These are phyloP conservation scores for Hystrix brachyura DNA, from an alignment of 2,113 vertebrate genomes.

Conservation along the genomic window DNA sequence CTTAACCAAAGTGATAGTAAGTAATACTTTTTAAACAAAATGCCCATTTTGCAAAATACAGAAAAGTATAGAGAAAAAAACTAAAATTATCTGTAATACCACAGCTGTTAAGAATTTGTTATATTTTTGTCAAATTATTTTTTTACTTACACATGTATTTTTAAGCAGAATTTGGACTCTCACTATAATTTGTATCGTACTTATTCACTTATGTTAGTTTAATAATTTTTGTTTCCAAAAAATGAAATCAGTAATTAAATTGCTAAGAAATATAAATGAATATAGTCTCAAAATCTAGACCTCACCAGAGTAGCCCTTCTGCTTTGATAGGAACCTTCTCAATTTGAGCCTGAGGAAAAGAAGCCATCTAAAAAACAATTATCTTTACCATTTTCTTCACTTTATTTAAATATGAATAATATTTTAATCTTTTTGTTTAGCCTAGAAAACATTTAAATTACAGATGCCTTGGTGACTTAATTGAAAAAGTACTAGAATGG, in stretches of 20 bases:
- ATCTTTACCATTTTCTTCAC: neutral
- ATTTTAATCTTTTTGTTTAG: neutral
- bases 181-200: neutral
- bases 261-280: conserved; percentile 7
- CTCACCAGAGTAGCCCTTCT: neutral
- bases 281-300: neutral
- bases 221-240: conserved; percentile 30
- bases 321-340: neutral
- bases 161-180: neutral
- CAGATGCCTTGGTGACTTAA: neutral
- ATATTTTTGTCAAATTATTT: neutral
- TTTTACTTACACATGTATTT: neutral
- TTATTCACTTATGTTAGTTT: neutral
- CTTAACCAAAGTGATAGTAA: neutral
- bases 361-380: neutral
- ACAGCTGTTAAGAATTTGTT: neutral
- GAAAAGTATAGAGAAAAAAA: neutral
- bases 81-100: neutral
- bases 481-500: neutral
- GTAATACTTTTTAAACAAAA: neutral
- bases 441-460: neutral
- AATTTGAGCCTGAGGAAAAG: neutral
- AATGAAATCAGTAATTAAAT: conserved; percentile 28
- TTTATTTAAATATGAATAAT: neutral
- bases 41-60: neutral